Evolutionary conservation across 2,888 invertebrate species (phyloP).

Genomic region (Pristionchus entomophagus): DNA sequence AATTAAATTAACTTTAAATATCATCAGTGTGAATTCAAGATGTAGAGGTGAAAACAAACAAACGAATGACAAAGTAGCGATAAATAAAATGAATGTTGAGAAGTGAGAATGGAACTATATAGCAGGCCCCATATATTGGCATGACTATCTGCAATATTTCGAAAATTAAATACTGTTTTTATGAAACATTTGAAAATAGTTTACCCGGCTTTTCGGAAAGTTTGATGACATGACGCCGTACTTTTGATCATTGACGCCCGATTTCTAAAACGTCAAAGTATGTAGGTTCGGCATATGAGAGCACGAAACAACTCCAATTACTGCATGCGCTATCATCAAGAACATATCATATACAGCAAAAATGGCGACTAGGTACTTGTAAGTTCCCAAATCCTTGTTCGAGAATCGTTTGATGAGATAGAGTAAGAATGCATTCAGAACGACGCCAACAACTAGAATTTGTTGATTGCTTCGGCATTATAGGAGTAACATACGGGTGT

Average conservation of each 20-base stretch:
- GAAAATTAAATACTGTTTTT: not conserved
- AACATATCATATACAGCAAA: not conserved
- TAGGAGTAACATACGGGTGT: not conserved
- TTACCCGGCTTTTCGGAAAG: not conserved
- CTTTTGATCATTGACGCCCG: not conserved
- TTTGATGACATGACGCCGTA: not conserved
- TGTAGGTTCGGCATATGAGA: no score
- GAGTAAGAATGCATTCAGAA: not conserved
- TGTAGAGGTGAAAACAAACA: not conserved
- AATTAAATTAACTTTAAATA: not conserved
- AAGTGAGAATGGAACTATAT: not conserved
- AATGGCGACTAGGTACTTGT: not conserved
- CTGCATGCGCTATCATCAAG: not conserved
- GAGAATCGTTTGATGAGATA: constrained; percentile 10
- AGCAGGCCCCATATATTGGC: not conserved
- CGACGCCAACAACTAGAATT: not conserved
- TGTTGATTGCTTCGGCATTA: no score
- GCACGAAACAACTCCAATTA: not conserved
- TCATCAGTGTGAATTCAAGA: no score
- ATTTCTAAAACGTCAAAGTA: not conserved
- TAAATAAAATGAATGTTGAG: not conserved
- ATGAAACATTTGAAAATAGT: not conserved
- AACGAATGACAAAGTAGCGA: not conserved
- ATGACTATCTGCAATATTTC: not conserved
- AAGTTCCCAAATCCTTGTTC: not conserved